A percentile compares a stretch with the other conserved stretches of the same genome.
Evolutionary conservation across 2,113 vertebrate genomes (phyloP).

Genomic region (Microtus ochrogaster): DNA sequence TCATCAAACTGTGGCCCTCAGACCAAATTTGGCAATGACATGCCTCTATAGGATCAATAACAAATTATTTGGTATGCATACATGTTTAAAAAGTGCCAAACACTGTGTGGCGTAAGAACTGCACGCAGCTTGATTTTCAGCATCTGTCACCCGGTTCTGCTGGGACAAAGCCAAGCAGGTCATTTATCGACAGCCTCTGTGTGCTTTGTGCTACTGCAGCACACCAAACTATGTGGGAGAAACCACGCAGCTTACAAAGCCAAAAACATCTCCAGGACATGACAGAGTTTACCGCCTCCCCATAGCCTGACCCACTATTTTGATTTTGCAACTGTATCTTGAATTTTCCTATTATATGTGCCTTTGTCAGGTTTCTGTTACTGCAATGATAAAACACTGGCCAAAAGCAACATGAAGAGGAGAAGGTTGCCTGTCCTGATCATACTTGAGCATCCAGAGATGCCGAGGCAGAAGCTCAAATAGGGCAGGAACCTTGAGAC

Average conservation of each 20-base stretch:
- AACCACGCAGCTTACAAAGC: background rate
- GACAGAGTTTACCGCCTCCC: background rate
- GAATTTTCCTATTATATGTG: background rate
- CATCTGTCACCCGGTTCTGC: background rate
- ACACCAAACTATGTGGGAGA: background rate
- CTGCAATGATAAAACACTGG: background rate
- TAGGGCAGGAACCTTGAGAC: background rate
- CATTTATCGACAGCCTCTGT: rapidly evolving
- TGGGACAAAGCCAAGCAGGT: background rate
- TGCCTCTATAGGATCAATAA: background rate
- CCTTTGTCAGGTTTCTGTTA: background rate
- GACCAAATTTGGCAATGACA: background rate
- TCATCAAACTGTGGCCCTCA: background rate
- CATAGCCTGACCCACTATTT: background rate
- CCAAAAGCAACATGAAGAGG: background rate
- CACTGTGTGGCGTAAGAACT: background rate
- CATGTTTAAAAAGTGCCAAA: background rate
- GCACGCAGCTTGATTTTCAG: background rate
- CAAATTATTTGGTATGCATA: background rate
- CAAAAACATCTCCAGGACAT: background rate
- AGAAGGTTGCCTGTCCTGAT: background rate
- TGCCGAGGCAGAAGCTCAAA: background rate
- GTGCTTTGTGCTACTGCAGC: rapidly evolving
- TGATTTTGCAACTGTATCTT: background rate
- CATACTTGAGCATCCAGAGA: background rate